Conservation (phyloP, 2,113 vertebrate species). For the Acrocephalus arundinaceus region DNA sequence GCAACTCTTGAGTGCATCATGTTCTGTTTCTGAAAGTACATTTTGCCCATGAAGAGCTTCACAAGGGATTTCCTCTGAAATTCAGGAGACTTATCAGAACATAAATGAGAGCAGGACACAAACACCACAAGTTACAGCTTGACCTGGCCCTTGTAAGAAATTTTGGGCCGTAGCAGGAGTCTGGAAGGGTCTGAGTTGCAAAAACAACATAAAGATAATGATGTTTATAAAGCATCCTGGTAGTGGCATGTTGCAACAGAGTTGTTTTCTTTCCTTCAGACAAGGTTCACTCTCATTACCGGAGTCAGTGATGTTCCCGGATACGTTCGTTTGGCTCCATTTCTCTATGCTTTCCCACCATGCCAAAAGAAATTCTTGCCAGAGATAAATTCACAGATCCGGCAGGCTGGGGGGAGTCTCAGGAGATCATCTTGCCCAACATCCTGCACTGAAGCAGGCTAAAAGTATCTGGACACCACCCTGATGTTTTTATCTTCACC, state of each 20-base stretch:
- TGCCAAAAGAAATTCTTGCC: neutral
- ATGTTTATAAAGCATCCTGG: neutral
- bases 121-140: neutral
- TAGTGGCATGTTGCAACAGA: neutral
- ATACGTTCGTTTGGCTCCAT: neutral
- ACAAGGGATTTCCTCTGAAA: neutral
- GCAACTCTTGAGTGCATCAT: neutral
- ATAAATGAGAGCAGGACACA: neutral
- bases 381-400: conserved; percentile 14
- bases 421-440: neutral
- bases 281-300: neutral
- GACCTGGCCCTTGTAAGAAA: neutral
- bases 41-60: neutral
- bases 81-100: neutral
- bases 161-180: neutral
- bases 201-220: neutral
- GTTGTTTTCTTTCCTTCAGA: neutral
- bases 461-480: neutral
- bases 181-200: neutral
- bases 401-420: neutral
- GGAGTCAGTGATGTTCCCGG: neutral
- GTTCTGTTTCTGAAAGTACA: neutral
- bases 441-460: neutral
- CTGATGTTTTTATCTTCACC: neutral
- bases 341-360: neutral